These are phyloP conservation scores for Nasua narica DNA, from an alignment of 2,797 vertebrate species.

Conservation along the genomic window DNA sequence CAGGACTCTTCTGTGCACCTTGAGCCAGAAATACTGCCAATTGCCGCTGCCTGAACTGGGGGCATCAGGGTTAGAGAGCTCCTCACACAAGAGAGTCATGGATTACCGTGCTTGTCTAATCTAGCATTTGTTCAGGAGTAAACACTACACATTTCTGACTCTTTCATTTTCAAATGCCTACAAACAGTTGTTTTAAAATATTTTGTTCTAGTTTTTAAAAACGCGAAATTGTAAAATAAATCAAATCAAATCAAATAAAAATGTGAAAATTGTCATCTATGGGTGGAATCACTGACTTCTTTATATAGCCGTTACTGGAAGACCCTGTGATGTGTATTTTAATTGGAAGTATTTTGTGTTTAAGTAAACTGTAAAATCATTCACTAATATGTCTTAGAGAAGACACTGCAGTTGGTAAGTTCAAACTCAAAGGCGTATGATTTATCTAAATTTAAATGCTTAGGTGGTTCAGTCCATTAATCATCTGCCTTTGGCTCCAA, in stretches of 20 bases:
- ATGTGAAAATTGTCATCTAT: neutral
- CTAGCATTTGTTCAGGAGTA: neutral
- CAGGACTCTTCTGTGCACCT: neutral
- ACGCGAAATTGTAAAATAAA: neutral
- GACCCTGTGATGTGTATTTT: neutral
- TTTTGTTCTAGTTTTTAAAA: neutral
- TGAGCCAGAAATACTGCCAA: neutral
- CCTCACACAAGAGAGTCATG: neutral
- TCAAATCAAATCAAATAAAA: neutral
- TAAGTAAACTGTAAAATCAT: neutral
- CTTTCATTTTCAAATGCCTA: neutral
- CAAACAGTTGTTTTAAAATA: neutral
- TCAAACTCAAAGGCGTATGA: neutral
- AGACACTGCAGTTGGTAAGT: neutral
- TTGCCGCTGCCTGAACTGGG: neutral
- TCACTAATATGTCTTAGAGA: neutral
- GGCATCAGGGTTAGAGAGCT: fast-evolving
- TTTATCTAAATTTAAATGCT: neutral
- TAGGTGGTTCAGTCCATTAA: neutral
- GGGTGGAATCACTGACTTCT: neutral
- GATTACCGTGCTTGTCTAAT: neutral
- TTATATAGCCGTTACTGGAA: neutral
- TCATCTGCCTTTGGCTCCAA: neutral
- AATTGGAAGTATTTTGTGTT: neutral
- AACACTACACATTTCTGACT: neutral